A percentile compares a stretch with the other conserved stretches of the same genome.
phyloP scores from a whole-genome alignment of 2,888 invertebrate genomes.

The Operophtera brumata region DNA sequence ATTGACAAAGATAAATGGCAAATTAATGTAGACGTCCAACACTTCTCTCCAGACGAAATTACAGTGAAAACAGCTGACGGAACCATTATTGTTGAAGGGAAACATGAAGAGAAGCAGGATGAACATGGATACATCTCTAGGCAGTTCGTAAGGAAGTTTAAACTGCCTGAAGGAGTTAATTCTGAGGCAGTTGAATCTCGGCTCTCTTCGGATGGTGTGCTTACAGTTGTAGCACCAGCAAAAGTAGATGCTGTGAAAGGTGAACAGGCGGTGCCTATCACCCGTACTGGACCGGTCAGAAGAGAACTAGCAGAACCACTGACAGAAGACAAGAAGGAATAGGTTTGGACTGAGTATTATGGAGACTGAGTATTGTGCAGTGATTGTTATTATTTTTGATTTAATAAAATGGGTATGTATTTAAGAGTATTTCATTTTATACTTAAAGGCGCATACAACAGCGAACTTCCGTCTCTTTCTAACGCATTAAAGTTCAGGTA shows the following conservation, averaged over 20 bases:
- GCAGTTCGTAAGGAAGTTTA: slow-evolving; percentile 85
- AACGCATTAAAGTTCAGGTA: too few species aligned
- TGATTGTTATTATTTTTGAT: too few species aligned
- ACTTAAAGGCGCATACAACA: too few species aligned
- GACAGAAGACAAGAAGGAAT: slow-evolving; percentile 25
- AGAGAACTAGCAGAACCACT: slow-evolving; percentile 45
- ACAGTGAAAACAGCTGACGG: slow-evolving; percentile 87
- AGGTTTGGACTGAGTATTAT: slow-evolving; percentile 18
- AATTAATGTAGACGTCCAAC: slow-evolving; percentile 87
- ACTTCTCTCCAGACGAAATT: slow-evolving; percentile 88
- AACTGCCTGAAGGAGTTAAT: slow-evolving; percentile 86
- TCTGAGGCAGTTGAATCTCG: slow-evolving; percentile 85
- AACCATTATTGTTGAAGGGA: slow-evolving; percentile 86
- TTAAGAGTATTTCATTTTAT: too few species aligned
- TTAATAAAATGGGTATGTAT: too few species aligned
- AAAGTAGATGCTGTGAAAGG: slow-evolving; percentile 53
- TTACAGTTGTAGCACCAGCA: slow-evolving; percentile 84
- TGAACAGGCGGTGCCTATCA: slow-evolving; percentile 80
- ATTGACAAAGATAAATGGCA: slow-evolving; percentile 81
- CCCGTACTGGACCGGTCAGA: slow-evolving; percentile 80
- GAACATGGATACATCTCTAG: slow-evolving; percentile 87
- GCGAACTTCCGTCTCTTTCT: too few species aligned
- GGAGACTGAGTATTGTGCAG: slow-evolving; percentile 16
- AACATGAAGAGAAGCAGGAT: slow-evolving; percentile 89
- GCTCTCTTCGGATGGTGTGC: slow-evolving; percentile 88